Evolutionary conservation across 2,797 vertebrate genomes (phyloP), one percentile per base, ranked within the genome.

Genomic region (Sarcophilus harrisii): DNA sequence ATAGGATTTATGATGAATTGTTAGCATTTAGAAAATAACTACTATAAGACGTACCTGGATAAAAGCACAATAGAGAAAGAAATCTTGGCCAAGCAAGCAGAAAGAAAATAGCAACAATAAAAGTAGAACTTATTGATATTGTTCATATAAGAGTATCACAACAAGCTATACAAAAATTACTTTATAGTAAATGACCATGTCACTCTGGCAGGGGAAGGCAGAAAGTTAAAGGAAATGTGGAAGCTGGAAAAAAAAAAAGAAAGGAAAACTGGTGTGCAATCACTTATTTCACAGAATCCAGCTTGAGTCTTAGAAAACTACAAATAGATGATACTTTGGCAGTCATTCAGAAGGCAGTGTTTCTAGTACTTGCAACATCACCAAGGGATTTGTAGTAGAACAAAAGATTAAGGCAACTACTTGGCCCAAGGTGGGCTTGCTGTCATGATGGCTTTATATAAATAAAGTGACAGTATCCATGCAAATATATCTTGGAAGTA

Each of bases 1-100:
- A 95, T 96, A 90, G 94, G 93, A 95, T 95, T 96, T 93, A 94
- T 49, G 62, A 55, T 90, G n/a, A 96, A 29, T 30, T 94, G 92
- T 94, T 95, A 95, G 54, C 54, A 55, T 95, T 97, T 73, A 93
- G 58, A 94, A 96, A 97, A 93, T 92, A 95, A 73, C 59, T 95
- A 90, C 32, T 73, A 90, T 91, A 60, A 91, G 12, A 92, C 55
- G 28, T 81, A 94, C 92, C 93, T 55, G 66, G 87, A 95, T 92
- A 81, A 97, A 95, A 32, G 30, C 93, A 94, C 16, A 54, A 81
- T 27, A 95, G 27, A 94, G 52, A 90, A 93, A 95, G 91, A 97
- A 95, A 92, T 87, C 45, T 87, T 93, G 4, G 28, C 73, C 87
- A 94, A 62, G 73, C n/a, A 96, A 93, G 91, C 29, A 81, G 14